Conservation (phyloP, 1,140 invertebrate genomes). For the Drosophila simulans region DNA sequence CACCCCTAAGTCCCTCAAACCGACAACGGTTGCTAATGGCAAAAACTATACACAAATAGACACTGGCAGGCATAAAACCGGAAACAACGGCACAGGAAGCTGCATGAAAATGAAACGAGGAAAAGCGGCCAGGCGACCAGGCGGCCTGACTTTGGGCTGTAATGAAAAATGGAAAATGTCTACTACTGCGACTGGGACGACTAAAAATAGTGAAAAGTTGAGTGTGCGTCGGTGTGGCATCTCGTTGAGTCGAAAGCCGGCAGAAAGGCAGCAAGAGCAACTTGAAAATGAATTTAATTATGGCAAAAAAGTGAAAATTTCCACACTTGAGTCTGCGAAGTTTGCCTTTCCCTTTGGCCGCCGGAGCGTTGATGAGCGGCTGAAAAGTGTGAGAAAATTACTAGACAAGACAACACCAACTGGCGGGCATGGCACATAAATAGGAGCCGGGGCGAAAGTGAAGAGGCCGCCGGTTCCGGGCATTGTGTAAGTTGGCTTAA, state of each 20-base stretch:
- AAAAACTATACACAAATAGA: constrained; percentile 74
- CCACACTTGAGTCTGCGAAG: constrained; percentile 78
- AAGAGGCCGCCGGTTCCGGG: constrained; percentile 43
- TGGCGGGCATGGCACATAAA: constrained; percentile 56
- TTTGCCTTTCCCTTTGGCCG: constrained; percentile 57
- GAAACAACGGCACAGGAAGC: constrained; percentile 80
- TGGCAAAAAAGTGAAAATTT: constrained; percentile 81
- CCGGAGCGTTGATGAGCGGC: constrained; percentile 65
- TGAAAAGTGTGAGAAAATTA: constrained; percentile 74
- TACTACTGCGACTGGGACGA: constrained; percentile 42
- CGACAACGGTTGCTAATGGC: constrained; percentile 61
- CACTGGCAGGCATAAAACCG: constrained; percentile 66
- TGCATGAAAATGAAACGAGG: constrained; percentile 79
- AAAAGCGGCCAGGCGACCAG: constrained; percentile 7
- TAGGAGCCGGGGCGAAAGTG: constrained; percentile 57
- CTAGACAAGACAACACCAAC: constrained; percentile 69
- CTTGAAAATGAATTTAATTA: constrained; percentile 83
- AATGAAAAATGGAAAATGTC: constrained; percentile 81
- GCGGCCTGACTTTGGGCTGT: constrained; percentile 53
- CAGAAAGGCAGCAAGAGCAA: constrained; percentile 55
- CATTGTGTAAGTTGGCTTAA: constrained; percentile 48
- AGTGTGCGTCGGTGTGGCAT: constrained; percentile 35
- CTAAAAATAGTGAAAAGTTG: constrained; percentile 57
- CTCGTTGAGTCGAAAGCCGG: constrained; percentile 38
- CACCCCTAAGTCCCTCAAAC: neutral